Evolutionary conservation across 2,797 vertebrate species (phyloP).

Genomic region (Sebastes nivosus): DNA sequence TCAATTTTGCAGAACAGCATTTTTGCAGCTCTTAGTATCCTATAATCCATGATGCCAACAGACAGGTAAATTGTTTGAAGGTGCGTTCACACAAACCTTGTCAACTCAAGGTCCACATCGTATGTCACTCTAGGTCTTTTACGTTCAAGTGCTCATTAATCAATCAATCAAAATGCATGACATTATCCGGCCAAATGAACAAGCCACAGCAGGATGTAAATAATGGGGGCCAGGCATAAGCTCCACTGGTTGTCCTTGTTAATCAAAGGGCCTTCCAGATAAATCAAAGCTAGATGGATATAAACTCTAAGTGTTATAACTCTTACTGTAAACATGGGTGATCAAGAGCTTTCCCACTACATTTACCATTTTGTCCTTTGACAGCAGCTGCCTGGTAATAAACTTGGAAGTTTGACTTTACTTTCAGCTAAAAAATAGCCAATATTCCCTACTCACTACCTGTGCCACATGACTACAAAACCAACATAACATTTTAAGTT

Average conservation of each 20-base stretch:
- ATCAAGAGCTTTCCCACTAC: not conserved
- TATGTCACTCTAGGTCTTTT: not conserved
- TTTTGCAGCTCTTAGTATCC: not conserved
- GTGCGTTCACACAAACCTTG: fast-evolving
- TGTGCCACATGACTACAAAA: not conserved
- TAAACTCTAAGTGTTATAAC: not conserved
- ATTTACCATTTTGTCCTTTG: not conserved
- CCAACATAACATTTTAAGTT: not conserved
- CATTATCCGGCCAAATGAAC: not conserved
- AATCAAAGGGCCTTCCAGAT: not conserved
- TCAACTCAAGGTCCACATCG: not conserved
- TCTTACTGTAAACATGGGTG: not conserved
- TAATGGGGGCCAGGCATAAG: not conserved
- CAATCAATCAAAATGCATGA: not conserved
- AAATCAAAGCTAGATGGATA: not conserved
- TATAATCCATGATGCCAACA: not conserved
- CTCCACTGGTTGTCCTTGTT: not conserved
- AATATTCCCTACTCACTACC: too few species aligned
- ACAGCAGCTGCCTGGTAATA: not conserved
- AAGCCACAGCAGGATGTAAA: not conserved
- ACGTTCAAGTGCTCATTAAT: not conserved
- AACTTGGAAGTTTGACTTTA: not conserved
- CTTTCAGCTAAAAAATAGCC: too few species aligned
- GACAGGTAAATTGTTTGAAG: not conserved
- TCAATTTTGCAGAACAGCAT: not conserved